phyloP scores from a whole-genome alignment of 2,797 vertebrate genomes.

The Leucoraja ocellata region DNA sequence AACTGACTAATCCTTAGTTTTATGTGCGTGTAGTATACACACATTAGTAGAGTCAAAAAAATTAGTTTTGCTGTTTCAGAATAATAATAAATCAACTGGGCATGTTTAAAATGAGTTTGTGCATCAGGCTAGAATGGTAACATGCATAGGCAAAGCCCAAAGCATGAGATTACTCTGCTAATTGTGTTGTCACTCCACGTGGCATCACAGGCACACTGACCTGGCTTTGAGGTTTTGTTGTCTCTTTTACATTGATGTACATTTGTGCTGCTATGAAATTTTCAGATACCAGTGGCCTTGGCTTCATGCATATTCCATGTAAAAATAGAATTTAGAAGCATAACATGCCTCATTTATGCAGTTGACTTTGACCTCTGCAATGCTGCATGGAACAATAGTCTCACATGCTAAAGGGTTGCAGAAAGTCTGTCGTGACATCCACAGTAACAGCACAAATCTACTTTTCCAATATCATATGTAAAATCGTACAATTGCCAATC shows the following conservation, averaged over 20 bases:
- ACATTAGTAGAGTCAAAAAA: background rate
- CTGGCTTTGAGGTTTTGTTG: background rate
- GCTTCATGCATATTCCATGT: constrained; percentile 37
- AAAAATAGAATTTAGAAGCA: constrained; percentile 51
- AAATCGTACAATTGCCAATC: no score
- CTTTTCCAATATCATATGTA: background rate
- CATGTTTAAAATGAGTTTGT: background rate
- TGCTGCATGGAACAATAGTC: background rate
- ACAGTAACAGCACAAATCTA: background rate
- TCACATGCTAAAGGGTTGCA: background rate
- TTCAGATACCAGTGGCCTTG: background rate
- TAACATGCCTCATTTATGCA: constrained; percentile 53
- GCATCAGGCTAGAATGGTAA: background rate
- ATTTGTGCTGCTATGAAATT: background rate
- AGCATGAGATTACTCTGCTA: background rate
- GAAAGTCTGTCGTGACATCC: background rate
- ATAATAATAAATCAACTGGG: background rate
- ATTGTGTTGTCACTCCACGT: background rate
- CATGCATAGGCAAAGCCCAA: background rate
- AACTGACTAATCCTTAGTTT: background rate
- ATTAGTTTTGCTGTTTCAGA: background rate
- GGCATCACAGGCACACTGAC: background rate
- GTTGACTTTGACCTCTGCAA: constrained; percentile 38
- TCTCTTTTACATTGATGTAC: background rate
- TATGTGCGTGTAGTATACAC: background rate